Evolutionary conservation across 2,888 invertebrate genomes (phyloP).

Genomic region (Archips crataeganus): DNA sequence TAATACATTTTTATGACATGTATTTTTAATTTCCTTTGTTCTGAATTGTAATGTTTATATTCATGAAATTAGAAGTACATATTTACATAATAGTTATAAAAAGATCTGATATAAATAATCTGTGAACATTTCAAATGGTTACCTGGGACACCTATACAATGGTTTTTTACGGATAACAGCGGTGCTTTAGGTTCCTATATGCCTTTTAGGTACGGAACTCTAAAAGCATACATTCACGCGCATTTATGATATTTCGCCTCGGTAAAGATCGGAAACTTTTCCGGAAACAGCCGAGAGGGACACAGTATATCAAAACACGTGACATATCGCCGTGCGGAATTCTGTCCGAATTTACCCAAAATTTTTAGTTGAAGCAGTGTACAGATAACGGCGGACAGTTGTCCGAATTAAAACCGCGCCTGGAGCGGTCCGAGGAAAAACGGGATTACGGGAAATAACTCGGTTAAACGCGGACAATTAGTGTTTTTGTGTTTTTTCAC

Average conservation of each 20-base stretch:
- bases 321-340: constrained; percentile 59
- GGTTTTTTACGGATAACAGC: too few relatives aligned
- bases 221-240: background rate
- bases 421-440: constrained; percentile 55
- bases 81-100: too few relatives aligned
- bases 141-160: too few relatives aligned
- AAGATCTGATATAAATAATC: too few relatives aligned
- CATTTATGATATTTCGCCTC: background rate
- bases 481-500: constrained; percentile 26
- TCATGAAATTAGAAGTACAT: too few relatives aligned
- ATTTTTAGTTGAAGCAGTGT: constrained; percentile 60
- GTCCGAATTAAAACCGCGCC: constrained; percentile 61
- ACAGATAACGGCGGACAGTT: constrained; percentile 60
- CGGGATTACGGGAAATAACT: constrained; percentile 40
- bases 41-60: too few relatives aligned
- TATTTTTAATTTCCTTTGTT: too few relatives aligned
- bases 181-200: too few relatives aligned
- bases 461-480: constrained; percentile 32
- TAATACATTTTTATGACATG: too few relatives aligned
- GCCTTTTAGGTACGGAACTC: too few relatives aligned
- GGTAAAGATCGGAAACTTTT: constrained; percentile 12
- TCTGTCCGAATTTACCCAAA: constrained; percentile 51
- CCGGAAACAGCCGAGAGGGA: constrained; percentile 51
- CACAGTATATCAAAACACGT: constrained; percentile 62
- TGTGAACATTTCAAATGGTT: too few relatives aligned